These are phyloP conservation scores for Maccullochella peelii DNA, from an alignment of 2,113 vertebrate species.

Conservation along the genomic window DNA sequence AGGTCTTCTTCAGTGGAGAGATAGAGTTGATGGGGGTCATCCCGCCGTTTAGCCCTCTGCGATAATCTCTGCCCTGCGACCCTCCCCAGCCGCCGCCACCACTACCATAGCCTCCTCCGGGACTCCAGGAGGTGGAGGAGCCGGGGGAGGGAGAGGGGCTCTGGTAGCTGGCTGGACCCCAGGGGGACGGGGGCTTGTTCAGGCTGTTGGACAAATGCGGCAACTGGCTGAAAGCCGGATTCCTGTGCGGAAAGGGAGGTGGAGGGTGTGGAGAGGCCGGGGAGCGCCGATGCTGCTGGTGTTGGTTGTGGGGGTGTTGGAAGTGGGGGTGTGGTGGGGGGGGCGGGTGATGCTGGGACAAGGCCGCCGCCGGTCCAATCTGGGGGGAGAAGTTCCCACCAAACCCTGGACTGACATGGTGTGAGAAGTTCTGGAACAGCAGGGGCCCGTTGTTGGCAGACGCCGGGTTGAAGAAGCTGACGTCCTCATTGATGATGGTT, in stretches of 20 bases:
- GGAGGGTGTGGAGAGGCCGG: constrained; percentile 97
- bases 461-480: constrained; percentile 97
- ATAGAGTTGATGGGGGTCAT: constrained; percentile 98
- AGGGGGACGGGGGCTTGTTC: constrained; percentile 98
- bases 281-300: constrained; percentile 98
- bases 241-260: constrained; percentile 95
- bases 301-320: constrained; percentile 96
- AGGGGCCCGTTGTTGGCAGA: constrained; percentile 97
- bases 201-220: constrained; percentile 98
- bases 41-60: constrained; percentile 94
- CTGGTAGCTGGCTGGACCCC: constrained; percentile 95
- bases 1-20: constrained; percentile 98
- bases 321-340: constrained; percentile 96
- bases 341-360: constrained; percentile 97
- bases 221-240: constrained; percentile 96
- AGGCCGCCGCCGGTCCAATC: constrained; percentile 88
- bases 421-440: constrained; percentile 99
- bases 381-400: constrained; percentile 98
- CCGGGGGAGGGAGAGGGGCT: constrained; percentile 94
- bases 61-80: constrained; percentile 96
- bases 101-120: constrained; percentile 93
- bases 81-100: constrained; percentile 94
- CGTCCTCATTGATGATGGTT: constrained; percentile 97
- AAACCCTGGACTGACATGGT: constrained; percentile 97
- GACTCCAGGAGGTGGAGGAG: constrained; percentile 97